These are phyloP conservation scores for Meliscaeva auricollis DNA, from an alignment of 2,888 invertebrate genomes.

Conservation along the genomic window DNA sequence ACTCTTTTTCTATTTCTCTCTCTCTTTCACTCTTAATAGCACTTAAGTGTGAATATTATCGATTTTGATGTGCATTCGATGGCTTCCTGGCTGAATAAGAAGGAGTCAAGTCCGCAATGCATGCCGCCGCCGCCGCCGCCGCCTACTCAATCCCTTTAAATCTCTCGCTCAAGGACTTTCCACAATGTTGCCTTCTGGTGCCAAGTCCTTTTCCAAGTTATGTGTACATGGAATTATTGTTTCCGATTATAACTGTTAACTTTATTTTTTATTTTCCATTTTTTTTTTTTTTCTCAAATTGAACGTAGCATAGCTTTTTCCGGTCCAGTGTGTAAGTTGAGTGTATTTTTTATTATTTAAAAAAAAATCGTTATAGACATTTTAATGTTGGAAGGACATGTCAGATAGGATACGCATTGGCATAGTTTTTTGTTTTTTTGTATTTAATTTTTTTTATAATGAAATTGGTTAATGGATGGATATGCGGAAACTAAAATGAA, in stretches of 20 bases:
- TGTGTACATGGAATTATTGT: slow-evolving; percentile 24
- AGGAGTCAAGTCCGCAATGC: background rate
- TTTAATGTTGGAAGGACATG: background rate
- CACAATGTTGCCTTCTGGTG: slow-evolving; percentile 27
- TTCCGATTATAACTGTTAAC: slow-evolving; percentile 46
- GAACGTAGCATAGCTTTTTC: slow-evolving; percentile 41
- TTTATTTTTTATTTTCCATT: slow-evolving; percentile 27
- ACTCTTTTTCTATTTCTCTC: background rate
- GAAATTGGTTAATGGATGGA: slow-evolving; percentile 59
- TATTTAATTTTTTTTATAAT: slow-evolving; percentile 60
- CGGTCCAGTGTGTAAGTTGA: slow-evolving; percentile 15
- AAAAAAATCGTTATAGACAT: slow-evolving; percentile 10
- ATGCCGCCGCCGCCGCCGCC: background rate
- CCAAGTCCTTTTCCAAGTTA: slow-evolving; percentile 3
- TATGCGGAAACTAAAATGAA: slow-evolving; percentile 51
- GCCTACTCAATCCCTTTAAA: slow-evolving; percentile 37
- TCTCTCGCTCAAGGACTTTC: slow-evolving; percentile 17
- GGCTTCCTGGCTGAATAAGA: slow-evolving; percentile 22
- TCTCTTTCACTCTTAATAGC: slow-evolving; percentile 15
- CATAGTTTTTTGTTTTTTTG: slow-evolving; percentile 27
- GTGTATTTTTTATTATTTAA: slow-evolving; percentile 7
- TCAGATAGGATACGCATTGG: slow-evolving; percentile 29
- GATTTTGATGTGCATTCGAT: slow-evolving; percentile 71
- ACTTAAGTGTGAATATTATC: slow-evolving; percentile 72
- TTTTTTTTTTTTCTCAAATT: slow-evolving; percentile 28